Evolutionary conservation across 2,888 invertebrate species (phyloP), one percentile per base, ranked within the genome.

Genomic region (Horisme vitalbata): DNA sequence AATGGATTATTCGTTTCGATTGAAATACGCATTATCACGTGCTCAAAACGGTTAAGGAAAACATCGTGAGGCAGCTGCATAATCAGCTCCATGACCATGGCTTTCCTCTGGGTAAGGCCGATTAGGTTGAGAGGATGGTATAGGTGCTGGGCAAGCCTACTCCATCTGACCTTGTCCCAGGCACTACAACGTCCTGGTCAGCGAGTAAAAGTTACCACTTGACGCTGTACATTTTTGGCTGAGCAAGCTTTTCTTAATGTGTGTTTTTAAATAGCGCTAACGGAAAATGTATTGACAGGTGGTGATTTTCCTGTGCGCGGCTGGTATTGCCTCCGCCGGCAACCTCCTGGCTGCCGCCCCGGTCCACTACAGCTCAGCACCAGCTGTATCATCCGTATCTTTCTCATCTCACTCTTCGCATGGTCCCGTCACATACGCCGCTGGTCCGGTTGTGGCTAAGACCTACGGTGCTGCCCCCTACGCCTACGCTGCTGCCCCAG

Each of bases 301-400:
- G 57, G 68, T 93, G 58, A 75, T 91, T 41, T 76, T 93, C 68
- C 81, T 90, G 69, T 90, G 92, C 71, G 82, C 90, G 63, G 88
- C 92, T 78, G 91, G 92, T 63, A 84, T 90, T 55, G 92, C 91
- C 65, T 90, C 90, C 68, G 93, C 93, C 44, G 93, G 93, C 55
- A 71, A 90, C 61, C 71, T 93, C 10, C 72, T 83, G 12, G 83
- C 86, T 47, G 80, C 75, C 14, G 83, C 79, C 21, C 57, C 56
- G 8, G 54, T 59, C n/a, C 59, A 89, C 85, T 61, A 81, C 59
- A 69, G 76, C 80, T 58, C 75, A 52, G 59, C 74, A 55, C 83
- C 55, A 55, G 64, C 73, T 57, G 68, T 57, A 43, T 81, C 89
- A 41, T 80, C 80, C 53, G 63, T 68, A 11, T 67, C 72, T 3